Conservation (phyloP, 2,888 invertebrate genomes). For the Lycaena phlaeas region DNA sequence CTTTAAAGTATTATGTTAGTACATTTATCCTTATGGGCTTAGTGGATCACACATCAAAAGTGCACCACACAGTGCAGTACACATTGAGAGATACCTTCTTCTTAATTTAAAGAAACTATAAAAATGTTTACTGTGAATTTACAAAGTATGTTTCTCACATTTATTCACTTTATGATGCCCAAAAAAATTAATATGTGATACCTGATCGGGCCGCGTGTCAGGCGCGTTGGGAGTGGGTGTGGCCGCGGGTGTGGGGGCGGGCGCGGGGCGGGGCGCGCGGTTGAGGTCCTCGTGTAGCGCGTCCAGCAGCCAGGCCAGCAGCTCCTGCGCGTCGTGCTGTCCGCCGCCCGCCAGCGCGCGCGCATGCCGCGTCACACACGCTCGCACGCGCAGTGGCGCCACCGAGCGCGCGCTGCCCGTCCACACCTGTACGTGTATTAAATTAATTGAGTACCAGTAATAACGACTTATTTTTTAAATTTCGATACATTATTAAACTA, state of each 20-base stretch:
- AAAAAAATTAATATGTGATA: background rate
- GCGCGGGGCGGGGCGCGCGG: conserved; percentile 62
- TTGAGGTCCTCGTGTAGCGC: conserved; percentile 94
- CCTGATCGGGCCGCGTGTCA: conserved; percentile 77
- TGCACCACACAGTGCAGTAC: too few species aligned
- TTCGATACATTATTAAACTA: too few species aligned
- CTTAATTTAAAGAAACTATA: too few species aligned
- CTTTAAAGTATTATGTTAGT: too few species aligned
- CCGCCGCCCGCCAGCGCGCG: conserved; percentile 90
- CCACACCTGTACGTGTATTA: conserved; percentile 86
- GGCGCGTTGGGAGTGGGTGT: conserved; percentile 40
- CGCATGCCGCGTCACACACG: conserved; percentile 90
- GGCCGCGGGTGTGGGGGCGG: conserved; percentile 50
- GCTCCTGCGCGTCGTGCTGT: conserved; percentile 95
- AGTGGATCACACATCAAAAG: too few species aligned
- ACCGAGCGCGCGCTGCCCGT: conserved; percentile 86
- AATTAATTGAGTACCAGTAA: too few species aligned
- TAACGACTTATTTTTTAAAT: too few species aligned
- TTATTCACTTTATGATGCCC: too few species aligned
- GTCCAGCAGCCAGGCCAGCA: conserved; percentile 92
- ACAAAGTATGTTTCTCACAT: too few species aligned
- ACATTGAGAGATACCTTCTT: too few species aligned
- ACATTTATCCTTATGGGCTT: too few species aligned
- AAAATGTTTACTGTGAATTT: too few species aligned
- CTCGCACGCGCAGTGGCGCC: conserved; percentile 88